Evolutionary conservation across 2,888 invertebrate genomes (phyloP), one percentile per base, ranked within the genome.

Genomic region (Chydorus sphaericus): DNA sequence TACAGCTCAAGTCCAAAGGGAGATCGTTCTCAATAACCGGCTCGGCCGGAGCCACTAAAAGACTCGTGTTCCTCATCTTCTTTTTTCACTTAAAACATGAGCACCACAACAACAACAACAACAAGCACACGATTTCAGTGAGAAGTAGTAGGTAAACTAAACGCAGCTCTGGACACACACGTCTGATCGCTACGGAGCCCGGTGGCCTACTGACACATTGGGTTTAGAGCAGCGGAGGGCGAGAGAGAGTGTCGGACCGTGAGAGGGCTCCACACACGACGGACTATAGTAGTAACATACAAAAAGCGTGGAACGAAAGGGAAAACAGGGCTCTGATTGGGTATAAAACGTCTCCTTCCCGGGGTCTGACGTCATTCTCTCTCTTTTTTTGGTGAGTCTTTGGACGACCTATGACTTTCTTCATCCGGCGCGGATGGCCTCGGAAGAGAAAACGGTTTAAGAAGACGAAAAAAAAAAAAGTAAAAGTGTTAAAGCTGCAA

Each of bases 1-100:
- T 64, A 59, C 83, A 79, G 63, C 85, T 83, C 68, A 89, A 74
- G 74, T 90, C 89, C 69, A 89, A 70, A 16, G 89, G 89, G 60
- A 71, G 69, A 59, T 80, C 77, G 62, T 83, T 82, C 62, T 79
- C 59, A 54, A 59, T 56, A 30, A 57, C 59, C 60, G 69, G 31
- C 58, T 55, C 11, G 30, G 39, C 39, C 18, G 54, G 38, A 48
- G 56, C 54, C 53, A 55, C 55, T 51, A 57, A 30, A 28, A 49
- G 48, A 37, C 57, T 65, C 70, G 68, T 70, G 59, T 61, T 64
- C 59, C 52, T 62, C 60, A 52, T 56, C 30, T 52, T 52, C 20
- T 3, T 28, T 48, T 14, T 8, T 18, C 16, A 23, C 2, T 20
- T 48, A 5, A 50, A 5, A 26, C 18, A 8, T 23, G n/a, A 1